Evolutionary conservation across 2,888 invertebrate species (phyloP).

Genomic region (Tetrapedia diversipes): DNA sequence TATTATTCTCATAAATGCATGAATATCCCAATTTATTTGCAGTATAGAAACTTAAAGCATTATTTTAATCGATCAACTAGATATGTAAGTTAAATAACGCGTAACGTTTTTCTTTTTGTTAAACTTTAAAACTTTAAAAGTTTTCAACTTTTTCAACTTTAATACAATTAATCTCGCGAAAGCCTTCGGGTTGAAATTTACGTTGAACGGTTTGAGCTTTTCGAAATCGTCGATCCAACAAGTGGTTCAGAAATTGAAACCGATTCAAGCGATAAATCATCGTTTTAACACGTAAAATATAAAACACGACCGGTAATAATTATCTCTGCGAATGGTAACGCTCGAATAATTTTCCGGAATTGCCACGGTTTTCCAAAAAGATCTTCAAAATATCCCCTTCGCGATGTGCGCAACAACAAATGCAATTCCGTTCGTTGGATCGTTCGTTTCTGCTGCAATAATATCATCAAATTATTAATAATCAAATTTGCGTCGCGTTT

Average conservation of each 20-base stretch:
- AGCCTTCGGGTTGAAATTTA: too few species aligned
- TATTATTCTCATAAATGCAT: too few species aligned
- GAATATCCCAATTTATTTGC: too few species aligned
- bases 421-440: slow-evolving; percentile 28
- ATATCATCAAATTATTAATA: slow-evolving; percentile 39
- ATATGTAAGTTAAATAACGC: too few species aligned
- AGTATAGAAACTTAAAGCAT: too few species aligned
- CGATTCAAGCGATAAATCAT: slow-evolving; percentile 1
- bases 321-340: neutral
- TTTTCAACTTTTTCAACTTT: too few species aligned
- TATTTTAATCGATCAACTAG: too few species aligned
- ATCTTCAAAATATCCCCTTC: neutral
- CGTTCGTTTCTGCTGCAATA: slow-evolving; percentile 35
- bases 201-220: neutral
- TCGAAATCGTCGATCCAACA: slow-evolving; percentile 1
- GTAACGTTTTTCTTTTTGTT: too few species aligned
- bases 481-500: slow-evolving; percentile 12
- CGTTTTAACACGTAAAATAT: slow-evolving; percentile 20
- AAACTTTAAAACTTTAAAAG: too few species aligned
- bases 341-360: slow-evolving; percentile 14
- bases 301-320: slow-evolving; percentile 1
- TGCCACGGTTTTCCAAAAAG: neutral
- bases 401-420: slow-evolving; percentile 14
- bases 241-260: slow-evolving; percentile 29
- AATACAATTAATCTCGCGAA: too few species aligned